Base-by-base conservation (phyloP, 2,888 invertebrate species). In the Chloroclystis v-ata region DNA sequence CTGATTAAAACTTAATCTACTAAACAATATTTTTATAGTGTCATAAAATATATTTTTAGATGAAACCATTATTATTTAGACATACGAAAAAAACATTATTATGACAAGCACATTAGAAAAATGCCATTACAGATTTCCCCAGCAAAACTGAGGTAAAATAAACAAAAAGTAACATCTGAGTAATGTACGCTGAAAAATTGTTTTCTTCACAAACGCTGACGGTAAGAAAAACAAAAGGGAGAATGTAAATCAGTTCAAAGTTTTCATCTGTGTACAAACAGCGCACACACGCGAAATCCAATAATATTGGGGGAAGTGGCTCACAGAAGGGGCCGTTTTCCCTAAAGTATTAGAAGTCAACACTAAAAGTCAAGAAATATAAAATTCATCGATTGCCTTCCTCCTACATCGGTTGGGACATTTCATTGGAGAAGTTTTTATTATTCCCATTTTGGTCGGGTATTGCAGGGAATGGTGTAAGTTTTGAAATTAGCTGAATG, bases 331-430 rank as follows among this genome's bases (percentile, higher is more conserved):
- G 81, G 75, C 69, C 72, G 72, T 75, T 79, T 82, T 75, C 75
- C 78, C 77, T 66, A 65, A 78, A 81, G 80, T 78, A 82, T 80
- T 76, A 73, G 58, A 73, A 69, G 62, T 58, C 63, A 58, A 61
- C 69, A 70, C 65, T 75, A 63, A 78, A 33, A 81, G 74, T 77
- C 74, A 75, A 69, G 67, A 72, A 73, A 81, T 79, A 82, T 76
- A 82, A 80, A 81, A 82, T 82, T 82, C 80, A 83, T 81, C 67
- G 79, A 76, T 79, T 76, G 71, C 65, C 66, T 61, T 71, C 74
- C 69, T 66, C 65, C 64, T 67, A 78, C 33, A 33, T 30, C 9
- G 13, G 12, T 4, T 30, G 12, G 30, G 30, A 33, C 33, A 33
- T 30, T 65, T 52, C 49, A 50, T 47, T 26, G 30, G 44, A 39